Conservation (phyloP, 2,113 vertebrate species). For the Probosciger aterrimus region DNA sequence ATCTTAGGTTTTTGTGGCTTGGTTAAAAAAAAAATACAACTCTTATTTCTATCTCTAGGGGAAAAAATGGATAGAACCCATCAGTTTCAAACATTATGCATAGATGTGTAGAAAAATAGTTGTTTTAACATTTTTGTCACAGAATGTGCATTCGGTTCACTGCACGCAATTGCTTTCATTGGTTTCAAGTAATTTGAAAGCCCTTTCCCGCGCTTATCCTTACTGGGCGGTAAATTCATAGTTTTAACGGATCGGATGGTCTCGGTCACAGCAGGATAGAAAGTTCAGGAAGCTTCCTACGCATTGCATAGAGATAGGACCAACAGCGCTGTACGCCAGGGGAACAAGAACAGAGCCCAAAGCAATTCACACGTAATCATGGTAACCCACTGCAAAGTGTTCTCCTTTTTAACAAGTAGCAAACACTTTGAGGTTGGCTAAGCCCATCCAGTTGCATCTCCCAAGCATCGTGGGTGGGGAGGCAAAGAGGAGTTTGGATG, state of each 20-base stretch:
- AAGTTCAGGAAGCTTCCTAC: not conserved
- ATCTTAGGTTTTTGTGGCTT: not conserved
- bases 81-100: not conserved
- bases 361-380: not conserved
- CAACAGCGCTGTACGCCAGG: not conserved
- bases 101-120: not conserved
- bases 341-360: not conserved
- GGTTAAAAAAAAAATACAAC: not conserved
- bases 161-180: not conserved
- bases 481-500: not conserved
- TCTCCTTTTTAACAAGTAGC: not conserved
- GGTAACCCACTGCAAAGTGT: not conserved
- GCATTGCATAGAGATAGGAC: not conserved
- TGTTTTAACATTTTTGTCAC: not conserved
- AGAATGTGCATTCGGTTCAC: not conserved
- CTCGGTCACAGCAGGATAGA: fast-evolving
- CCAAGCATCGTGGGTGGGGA: no score
- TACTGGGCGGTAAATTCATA: not conserved
- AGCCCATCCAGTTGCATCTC: not conserved
- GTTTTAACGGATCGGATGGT: not conserved
- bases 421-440: not conserved
- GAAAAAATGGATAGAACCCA: not conserved
- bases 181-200: constrained; percentile 3
- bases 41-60: not conserved
- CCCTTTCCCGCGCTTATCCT: constrained; percentile 1